Evolutionary conservation across 2,888 invertebrate species (phyloP).

Genomic region (Cheilosia pagana): DNA sequence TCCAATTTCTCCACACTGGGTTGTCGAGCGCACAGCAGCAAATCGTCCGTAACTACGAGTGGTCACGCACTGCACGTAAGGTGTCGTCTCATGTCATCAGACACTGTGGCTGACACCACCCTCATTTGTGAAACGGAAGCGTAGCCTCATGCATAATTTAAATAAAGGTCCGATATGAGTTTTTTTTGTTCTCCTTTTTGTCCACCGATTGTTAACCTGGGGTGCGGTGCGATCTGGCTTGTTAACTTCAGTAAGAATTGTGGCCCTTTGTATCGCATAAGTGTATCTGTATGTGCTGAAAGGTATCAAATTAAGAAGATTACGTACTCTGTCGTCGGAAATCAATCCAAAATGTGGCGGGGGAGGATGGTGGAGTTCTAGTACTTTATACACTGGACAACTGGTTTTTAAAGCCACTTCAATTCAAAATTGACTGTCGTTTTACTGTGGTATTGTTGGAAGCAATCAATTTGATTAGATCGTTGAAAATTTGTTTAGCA

Average conservation of each 20-base stretch:
- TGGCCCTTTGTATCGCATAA: slow-evolving; percentile 46
- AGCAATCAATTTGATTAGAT: slow-evolving; percentile 57
- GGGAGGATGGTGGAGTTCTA: slow-evolving; percentile 1
- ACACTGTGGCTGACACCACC: slow-evolving; percentile 55
- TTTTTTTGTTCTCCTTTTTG: neutral
- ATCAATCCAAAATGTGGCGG: slow-evolving; percentile 48
- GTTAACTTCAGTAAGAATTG: slow-evolving; percentile 58
- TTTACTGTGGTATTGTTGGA: slow-evolving; percentile 37
- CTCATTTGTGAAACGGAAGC: slow-evolving; percentile 66
- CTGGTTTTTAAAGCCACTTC: slow-evolving; percentile 44
- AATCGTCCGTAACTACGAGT: slow-evolving; percentile 62
- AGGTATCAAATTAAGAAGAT: slow-evolving; percentile 73
- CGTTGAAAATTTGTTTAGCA: slow-evolving; percentile 45
- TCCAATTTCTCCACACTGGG: slow-evolving; percentile 52
- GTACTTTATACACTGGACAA: slow-evolving; percentile 2
- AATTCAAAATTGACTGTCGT: neutral
- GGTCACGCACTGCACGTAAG: slow-evolving; percentile 67
- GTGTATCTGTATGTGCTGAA: slow-evolving; percentile 69
- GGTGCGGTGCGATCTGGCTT: slow-evolving; percentile 57
- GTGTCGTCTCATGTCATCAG: slow-evolving; percentile 71
- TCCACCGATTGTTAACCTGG: slow-evolving; percentile 20
- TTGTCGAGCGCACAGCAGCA: slow-evolving; percentile 43
- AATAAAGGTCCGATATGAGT: slow-evolving; percentile 38
- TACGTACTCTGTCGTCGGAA: slow-evolving; percentile 61
- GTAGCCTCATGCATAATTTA: slow-evolving; percentile 70